Conservation (phyloP, 2,797 vertebrate species). For the Lepidocolaptes lacrymiger region DNA sequence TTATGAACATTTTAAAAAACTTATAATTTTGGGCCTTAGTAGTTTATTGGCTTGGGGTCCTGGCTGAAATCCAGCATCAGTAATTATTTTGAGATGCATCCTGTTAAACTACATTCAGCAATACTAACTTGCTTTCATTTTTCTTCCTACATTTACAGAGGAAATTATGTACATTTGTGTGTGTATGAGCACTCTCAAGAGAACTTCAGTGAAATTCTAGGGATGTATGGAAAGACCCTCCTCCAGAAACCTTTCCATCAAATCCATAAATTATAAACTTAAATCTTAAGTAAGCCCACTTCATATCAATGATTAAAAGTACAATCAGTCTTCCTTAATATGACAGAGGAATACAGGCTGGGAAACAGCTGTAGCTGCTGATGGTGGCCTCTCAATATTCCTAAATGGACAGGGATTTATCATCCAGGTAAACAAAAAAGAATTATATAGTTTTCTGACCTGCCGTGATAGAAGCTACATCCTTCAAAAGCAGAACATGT, state of each 20-base stretch:
- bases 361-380: not conserved
- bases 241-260: not conserved
- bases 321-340: not conserved
- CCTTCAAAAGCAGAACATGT: not conserved
- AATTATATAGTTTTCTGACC: not conserved
- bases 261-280: not conserved
- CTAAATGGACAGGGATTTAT: not conserved
- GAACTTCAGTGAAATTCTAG: not conserved
- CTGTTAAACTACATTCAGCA: not conserved
- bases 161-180: not conserved
- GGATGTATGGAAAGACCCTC: fast-evolving
- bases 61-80: constrained; percentile 1
- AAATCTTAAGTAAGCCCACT: not conserved
- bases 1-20: not conserved
- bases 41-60: not conserved
- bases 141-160: not conserved
- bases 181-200: not conserved
- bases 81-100: not conserved
- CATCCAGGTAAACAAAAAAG: not conserved
- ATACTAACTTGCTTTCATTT: not conserved
- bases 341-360: not conserved
- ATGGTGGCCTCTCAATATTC: not conserved
- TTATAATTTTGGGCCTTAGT: not conserved
- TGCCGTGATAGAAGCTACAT: not conserved
- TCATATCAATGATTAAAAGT: not conserved